Conservation (phyloP, 2,888 invertebrate species). For the Orchesellides sinensis region DNA sequence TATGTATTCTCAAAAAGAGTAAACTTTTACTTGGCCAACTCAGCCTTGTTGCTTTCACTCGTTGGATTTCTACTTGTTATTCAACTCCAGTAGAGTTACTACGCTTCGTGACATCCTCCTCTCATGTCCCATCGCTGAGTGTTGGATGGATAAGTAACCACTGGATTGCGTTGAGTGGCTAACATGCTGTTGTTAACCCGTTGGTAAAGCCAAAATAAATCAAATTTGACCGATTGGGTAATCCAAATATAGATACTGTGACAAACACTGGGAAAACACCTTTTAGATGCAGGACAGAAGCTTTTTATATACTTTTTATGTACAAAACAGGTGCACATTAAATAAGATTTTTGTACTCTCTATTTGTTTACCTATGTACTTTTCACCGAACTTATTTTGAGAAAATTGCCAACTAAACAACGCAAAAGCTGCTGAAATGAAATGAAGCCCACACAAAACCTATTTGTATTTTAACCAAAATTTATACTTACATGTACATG, state of each 20-base stretch:
- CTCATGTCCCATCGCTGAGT: neutral
- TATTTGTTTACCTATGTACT: neutral
- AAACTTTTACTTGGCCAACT: neutral
- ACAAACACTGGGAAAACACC: conserved; percentile 1
- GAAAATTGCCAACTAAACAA: neutral
- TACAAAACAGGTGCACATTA: neutral
- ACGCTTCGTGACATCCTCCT: neutral
- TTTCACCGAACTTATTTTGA: neutral
- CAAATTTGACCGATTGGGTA: conserved; percentile 3
- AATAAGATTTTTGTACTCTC: neutral
- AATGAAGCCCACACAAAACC: too few species aligned
- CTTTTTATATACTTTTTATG: too few species aligned
- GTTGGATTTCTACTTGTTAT: neutral
- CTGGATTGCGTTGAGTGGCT: neutral
- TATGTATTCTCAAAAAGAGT: too few species aligned
- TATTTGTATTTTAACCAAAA: too few species aligned
- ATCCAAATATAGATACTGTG: neutral
- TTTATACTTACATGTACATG: too few species aligned
- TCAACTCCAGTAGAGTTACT: conserved; percentile 7
- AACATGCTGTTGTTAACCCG: neutral
- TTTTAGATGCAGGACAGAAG: neutral
- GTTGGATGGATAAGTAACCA: neutral
- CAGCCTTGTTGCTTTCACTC: neutral
- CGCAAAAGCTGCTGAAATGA: too few species aligned
- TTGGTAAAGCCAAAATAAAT: conserved; percentile 8